Conservation (phyloP, 1,140 invertebrate species). For the Lethrus apterus region DNA sequence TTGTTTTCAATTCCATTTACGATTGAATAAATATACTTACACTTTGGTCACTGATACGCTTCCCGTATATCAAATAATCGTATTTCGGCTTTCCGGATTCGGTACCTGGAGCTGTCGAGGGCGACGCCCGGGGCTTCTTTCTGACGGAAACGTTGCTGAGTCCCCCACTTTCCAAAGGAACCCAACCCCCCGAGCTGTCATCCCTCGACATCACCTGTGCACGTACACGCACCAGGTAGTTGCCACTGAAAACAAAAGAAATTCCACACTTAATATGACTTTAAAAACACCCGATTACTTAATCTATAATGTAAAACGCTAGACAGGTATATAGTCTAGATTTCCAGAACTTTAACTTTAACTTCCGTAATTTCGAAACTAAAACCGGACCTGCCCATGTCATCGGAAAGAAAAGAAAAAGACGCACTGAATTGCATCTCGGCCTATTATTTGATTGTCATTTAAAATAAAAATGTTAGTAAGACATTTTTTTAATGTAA, state of each 20-base stretch:
- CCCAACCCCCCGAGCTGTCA: conserved; percentile 93
- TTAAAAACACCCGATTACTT: too few relatives aligned
- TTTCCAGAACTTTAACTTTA: too few relatives aligned
- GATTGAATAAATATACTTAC: conserved; percentile 46
- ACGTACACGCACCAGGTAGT: conserved; percentile 89
- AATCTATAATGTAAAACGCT: too few relatives aligned
- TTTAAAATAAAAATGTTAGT: too few relatives aligned
- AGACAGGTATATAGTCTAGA: too few relatives aligned
- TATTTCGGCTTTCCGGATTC: conserved; percentile 48
- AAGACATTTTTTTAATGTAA: too few relatives aligned
- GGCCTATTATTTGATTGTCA: too few relatives aligned
- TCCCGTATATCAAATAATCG: conserved; percentile 88
- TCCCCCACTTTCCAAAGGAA: conserved; percentile 87
- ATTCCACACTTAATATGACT: too few relatives aligned
- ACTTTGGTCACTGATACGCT: conserved; percentile 83
- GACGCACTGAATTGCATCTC: too few relatives aligned
- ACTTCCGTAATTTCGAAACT: too few relatives aligned
- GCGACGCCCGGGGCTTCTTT: conserved; percentile 53
- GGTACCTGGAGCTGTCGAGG: conserved; percentile 30
- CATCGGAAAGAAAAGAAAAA: too few relatives aligned
- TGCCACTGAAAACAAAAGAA: conserved; percentile 64
- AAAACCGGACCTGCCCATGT: too few relatives aligned
- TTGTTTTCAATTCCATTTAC: neutral
- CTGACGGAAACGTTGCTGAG: conserved; percentile 86
- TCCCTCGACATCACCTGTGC: conserved; percentile 98